Conservation (phyloP, 1,140 invertebrate genomes). For the Orius laevigatus region DNA sequence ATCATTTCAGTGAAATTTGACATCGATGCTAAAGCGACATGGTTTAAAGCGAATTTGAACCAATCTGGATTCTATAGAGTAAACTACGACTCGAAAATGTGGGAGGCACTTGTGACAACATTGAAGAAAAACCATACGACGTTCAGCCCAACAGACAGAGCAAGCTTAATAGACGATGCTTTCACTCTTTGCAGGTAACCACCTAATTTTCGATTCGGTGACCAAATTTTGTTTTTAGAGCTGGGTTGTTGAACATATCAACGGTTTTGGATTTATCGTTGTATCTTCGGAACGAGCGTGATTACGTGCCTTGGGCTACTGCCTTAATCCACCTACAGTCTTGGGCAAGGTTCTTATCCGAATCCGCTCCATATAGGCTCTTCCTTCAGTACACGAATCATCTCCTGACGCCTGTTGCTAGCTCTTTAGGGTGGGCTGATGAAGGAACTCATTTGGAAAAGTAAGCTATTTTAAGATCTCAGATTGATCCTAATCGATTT, state of each 20-base stretch:
- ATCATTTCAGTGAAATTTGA: slow-evolving; percentile 44
- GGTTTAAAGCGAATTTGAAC: slow-evolving; percentile 77
- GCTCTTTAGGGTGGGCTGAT: slow-evolving; percentile 46
- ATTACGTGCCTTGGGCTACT: slow-evolving; percentile 59
- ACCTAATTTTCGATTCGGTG: not conserved
- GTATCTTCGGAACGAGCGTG: slow-evolving; percentile 52
- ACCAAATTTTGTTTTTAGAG: slow-evolving; percentile 31
- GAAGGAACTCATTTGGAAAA: slow-evolving; percentile 42
- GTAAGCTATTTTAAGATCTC: not conserved
- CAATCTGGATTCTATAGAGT: slow-evolving; percentile 76
- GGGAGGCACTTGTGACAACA: slow-evolving; percentile 51
- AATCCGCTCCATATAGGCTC: slow-evolving; percentile 43
- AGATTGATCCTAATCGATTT: not conserved
- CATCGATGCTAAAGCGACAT: slow-evolving; percentile 41
- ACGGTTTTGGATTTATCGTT: slow-evolving; percentile 48
- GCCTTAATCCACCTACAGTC: slow-evolving; percentile 48
- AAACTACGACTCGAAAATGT: slow-evolving; percentile 62
- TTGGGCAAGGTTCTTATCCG: slow-evolving; percentile 47
- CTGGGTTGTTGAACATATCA: slow-evolving; percentile 48
- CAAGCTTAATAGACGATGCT: slow-evolving; percentile 58
- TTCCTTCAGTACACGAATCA: slow-evolving; percentile 43
- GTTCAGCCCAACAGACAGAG: slow-evolving; percentile 53
- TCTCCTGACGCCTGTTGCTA: slow-evolving; percentile 40
- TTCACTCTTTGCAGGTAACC: slow-evolving; percentile 51
- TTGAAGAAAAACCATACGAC: slow-evolving; percentile 47